Percentiles rank a stretch among this genome's conserved stretches.
These are phyloP conservation scores for Oscheius sp. DNA, from an alignment of 2,888 invertebrate species.

Conservation along the genomic window DNA sequence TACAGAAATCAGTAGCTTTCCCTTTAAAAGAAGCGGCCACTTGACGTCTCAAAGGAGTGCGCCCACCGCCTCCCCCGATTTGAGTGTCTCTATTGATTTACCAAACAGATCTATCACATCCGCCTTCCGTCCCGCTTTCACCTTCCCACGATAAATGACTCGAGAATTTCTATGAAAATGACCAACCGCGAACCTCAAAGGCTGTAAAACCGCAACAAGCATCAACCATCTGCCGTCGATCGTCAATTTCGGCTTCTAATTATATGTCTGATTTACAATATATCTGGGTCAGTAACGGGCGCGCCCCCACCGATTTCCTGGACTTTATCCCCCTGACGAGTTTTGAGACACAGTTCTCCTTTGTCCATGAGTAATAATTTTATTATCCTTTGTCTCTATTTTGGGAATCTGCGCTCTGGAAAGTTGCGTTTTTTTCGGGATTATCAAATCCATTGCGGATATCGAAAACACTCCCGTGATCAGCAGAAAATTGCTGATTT, in stretches of 20 bases:
- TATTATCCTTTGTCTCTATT: not conserved
- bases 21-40: not conserved
- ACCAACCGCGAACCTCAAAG: not conserved
- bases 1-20: not conserved
- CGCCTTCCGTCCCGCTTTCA: slow-evolving; percentile 6
- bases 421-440: too few species aligned
- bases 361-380: not conserved
- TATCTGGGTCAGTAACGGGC: slow-evolving; percentile 18
- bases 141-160: slow-evolving; percentile 5
- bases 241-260: not conserved
- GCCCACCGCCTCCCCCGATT: not conserved
- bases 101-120: slow-evolving; percentile 32
- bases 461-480: too few species aligned
- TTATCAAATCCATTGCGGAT: too few species aligned
- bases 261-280: slow-evolving; percentile 32
- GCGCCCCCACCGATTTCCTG: slow-evolving; percentile 3
- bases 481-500: too few species aligned
- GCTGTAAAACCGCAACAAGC: slow-evolving; percentile 20
- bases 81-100: slow-evolving; percentile 23
- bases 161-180: slow-evolving; percentile 12
- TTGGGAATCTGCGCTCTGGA: too few species aligned
- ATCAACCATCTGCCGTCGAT: not conserved
- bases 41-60: not conserved
- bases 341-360: too few species aligned
- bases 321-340: not conserved